Percentiles rank a stretch among this genome's conserved stretches.
phyloP scores from a whole-genome alignment of 1,140 invertebrate genomes.

The Drosophila truncata region DNA sequence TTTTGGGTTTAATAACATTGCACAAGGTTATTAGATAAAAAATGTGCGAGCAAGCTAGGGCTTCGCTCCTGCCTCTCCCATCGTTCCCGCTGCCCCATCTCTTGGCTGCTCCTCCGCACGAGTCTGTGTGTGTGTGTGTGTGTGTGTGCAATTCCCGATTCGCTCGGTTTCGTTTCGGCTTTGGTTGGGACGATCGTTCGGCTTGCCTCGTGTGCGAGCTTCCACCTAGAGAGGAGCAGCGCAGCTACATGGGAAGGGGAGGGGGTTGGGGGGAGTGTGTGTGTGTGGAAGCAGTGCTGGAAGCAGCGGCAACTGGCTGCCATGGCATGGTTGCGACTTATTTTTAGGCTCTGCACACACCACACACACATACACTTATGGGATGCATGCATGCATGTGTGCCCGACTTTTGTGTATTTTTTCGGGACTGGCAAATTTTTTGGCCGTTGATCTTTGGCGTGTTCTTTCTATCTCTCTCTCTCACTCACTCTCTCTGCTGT shows the following conservation, averaged over 20 bases:
- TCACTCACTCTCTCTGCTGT: conserved; percentile 15
- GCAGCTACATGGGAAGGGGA: no score
- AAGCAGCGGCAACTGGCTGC: conserved; percentile 11
- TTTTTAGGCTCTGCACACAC: conserved; percentile 47
- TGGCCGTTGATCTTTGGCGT: conserved; percentile 49
- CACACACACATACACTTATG: background rate
- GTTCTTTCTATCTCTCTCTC: conserved; percentile 24
- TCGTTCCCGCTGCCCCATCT: background rate
- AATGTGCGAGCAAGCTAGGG: conserved; percentile 46
- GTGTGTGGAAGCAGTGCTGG: conserved; percentile 9
- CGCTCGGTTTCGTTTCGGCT: conserved; percentile 18
- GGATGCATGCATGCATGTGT: conserved; percentile 16
- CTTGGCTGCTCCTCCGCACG: conserved; percentile 1
- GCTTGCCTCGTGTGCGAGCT: conserved; percentile 36
- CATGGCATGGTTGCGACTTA: conserved; percentile 33
- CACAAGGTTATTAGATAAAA: conserved; percentile 85
- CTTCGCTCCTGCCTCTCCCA: conserved; percentile 13
- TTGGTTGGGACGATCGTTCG: conserved; percentile 9
- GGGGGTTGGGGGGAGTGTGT: background rate
- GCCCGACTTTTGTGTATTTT: conserved; percentile 43
- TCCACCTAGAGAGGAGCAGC: conserved; percentile 21
- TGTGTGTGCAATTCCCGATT: conserved; percentile 24
- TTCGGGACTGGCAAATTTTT: conserved; percentile 45
- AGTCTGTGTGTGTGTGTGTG: background rate
- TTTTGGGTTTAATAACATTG: conserved; percentile 85